Conservation (phyloP, 2,888 invertebrate genomes). For the Alloscopus bannaensis region DNA sequence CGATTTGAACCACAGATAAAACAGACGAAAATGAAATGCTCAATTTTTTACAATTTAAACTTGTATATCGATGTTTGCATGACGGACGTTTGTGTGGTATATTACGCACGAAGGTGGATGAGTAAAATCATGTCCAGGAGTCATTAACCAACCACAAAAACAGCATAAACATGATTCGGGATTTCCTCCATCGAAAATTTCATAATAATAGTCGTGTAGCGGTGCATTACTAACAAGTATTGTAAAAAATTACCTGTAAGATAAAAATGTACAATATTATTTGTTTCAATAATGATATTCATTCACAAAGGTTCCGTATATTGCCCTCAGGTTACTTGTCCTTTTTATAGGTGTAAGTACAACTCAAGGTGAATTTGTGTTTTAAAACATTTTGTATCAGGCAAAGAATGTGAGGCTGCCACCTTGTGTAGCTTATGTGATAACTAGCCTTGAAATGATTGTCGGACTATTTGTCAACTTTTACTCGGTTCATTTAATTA, state of each 20-base stretch:
- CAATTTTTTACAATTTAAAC: neutral
- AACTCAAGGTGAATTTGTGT: neutral
- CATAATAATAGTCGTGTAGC: neutral
- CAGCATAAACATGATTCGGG: too few species aligned
- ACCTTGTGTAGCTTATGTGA: slow-evolving; percentile 88
- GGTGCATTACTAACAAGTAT: neutral
- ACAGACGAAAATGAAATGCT: neutral
- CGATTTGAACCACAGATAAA: slow-evolving; percentile 32
- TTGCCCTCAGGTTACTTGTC: slow-evolving; percentile 80
- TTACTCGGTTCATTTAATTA: slow-evolving; percentile 81
- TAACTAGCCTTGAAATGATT: slow-evolving; percentile 96
- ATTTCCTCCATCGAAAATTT: too few species aligned
- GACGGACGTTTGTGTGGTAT: too few species aligned
- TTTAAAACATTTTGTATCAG: slow-evolving; percentile 75
- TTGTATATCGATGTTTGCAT: too few species aligned
- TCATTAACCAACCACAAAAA: too few species aligned
- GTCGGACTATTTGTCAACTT: slow-evolving; percentile 92
- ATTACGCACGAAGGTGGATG: too few species aligned
- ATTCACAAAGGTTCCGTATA: slow-evolving; percentile 95
- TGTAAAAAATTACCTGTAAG: neutral
- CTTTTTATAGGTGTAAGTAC: neutral
- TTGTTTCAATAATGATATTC: slow-evolving; percentile 95
- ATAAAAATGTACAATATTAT: slow-evolving; percentile 83
- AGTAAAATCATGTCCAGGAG: too few species aligned
- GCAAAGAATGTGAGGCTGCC: slow-evolving; percentile 92